Conservation (phyloP, 2,797 vertebrate genomes). For the Scomberomorus guttatus region DNA sequence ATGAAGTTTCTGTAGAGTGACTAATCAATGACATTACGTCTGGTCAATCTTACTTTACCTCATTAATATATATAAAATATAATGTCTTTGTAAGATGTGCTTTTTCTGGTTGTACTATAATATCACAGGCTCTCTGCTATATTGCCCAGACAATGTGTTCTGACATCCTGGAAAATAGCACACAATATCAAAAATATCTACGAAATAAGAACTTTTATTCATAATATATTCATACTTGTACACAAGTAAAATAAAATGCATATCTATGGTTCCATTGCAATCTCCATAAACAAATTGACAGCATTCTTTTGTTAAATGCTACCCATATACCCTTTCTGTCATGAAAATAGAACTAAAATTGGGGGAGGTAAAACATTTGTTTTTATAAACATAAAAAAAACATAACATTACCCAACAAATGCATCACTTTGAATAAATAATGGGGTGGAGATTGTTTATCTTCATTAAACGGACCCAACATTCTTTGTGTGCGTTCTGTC, state of each 20-base stretch:
- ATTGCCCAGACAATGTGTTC: background rate
- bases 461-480: slow-evolving; percentile 80
- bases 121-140: background rate
- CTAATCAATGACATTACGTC: too few species aligned
- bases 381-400: slow-evolving; percentile 90
- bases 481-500: slow-evolving; percentile 83
- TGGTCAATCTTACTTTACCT: too few species aligned
- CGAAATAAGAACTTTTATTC: slow-evolving; percentile 91
- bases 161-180: slow-evolving; percentile 43
- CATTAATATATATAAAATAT: too few species aligned
- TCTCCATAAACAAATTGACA: slow-evolving; percentile 88
- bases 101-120: background rate
- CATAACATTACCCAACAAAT: slow-evolving; percentile 89
- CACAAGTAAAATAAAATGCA: slow-evolving; percentile 99
- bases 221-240: slow-evolving; percentile 96
- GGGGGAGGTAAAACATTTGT: slow-evolving; percentile 82
- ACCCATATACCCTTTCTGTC: slow-evolving; percentile 88
- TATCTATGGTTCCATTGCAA: slow-evolving; percentile 95
- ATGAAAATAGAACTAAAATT: slow-evolving; percentile 86
- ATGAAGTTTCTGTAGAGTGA: too few species aligned
- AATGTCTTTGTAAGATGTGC: background rate
- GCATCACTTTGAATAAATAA: slow-evolving; percentile 89
- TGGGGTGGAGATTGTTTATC: slow-evolving; percentile 75
- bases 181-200: slow-evolving; percentile 71
- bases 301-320: slow-evolving; percentile 93